phyloP scores from a whole-genome alignment of 2,888 invertebrate species.

The Elaeidobius kamerunicus region DNA sequence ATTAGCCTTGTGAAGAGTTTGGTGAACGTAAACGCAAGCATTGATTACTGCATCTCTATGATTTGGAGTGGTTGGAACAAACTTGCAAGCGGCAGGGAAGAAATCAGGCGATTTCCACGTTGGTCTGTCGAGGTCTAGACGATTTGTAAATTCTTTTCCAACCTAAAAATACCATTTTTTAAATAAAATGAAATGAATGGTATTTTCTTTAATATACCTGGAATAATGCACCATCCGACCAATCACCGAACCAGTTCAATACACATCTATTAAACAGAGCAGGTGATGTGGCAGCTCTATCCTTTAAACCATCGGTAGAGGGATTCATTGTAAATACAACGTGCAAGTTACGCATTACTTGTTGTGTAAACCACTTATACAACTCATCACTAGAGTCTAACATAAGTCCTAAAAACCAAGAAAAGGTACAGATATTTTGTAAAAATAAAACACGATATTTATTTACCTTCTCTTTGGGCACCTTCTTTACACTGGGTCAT shows the following conservation, averaged over 20 bases:
- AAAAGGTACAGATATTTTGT: too few relatives aligned
- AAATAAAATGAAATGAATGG: not conserved
- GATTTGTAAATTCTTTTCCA: constrained; percentile 94
- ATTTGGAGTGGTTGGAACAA: constrained; percentile 67
- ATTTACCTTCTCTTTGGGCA: constrained; percentile 84
- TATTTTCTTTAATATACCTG: constrained; percentile 63
- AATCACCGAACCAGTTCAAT: constrained; percentile 99
- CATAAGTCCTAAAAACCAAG: constrained; percentile 72
- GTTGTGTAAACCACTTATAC: constrained; percentile 99
- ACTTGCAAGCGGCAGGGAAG: constrained; percentile 84
- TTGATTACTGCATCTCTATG: constrained; percentile 98
- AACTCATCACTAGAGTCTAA: constrained; percentile 97
- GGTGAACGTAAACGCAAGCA: constrained; percentile 97
- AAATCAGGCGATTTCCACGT: constrained; percentile 84
- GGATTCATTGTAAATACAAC: constrained; percentile 99
- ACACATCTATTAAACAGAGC: constrained; percentile 99
- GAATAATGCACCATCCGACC: constrained; percentile 94
- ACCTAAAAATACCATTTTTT: constrained; percentile 52
- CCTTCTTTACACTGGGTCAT: constrained; percentile 99
- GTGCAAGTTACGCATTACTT: constrained; percentile 98
- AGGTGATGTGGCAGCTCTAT: constrained; percentile 97
- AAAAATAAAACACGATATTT: too few relatives aligned
- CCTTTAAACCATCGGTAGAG: constrained; percentile 96
- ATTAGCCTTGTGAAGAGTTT: constrained; percentile 94
- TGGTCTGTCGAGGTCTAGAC: constrained; percentile 88